Evolutionary conservation across 1,140 invertebrate genomes (phyloP), one percentile per base, ranked within the genome.

Genomic region (Phymastichus coffea): DNA sequence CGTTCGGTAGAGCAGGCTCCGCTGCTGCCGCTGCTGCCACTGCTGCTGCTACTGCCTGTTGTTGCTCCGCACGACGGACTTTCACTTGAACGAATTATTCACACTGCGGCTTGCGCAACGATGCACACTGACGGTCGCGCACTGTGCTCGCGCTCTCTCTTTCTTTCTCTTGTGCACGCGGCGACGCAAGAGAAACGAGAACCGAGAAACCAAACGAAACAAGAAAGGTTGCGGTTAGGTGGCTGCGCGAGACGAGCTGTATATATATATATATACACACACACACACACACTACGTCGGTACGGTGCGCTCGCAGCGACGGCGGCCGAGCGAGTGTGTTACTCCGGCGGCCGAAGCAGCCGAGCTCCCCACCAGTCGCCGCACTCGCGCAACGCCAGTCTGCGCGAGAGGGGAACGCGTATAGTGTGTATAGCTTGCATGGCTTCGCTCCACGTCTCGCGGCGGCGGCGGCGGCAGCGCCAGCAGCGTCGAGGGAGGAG

Each of bases 251-350:
- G 55, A 38, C 46, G 35, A 48, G 60, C 56, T 60, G 57, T 60
- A 62, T 60, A n/a, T n/a, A 33, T 12, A 33, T 12, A 33, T 7
- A 33, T 33, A 33, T 33, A 33, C 28, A 33, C 6, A 33, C 62
- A 68, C 64, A 66, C 64, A 33, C 6, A 33, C 59, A 63, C 59
- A 59, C 64, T 51, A 54, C 64, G 58, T 62, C 64, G 58, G 38
- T 53, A 40, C 8, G 23, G 22, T 65, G 70, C 71, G 74, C 72
- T 73, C 76, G 65, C 66, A 73, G 70, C 76, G 70, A 68, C 69
- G 74, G 75, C 71, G 69, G 74, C 69, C 78, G 75, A 77, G 73
- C 76, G 75, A 79, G 70, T 80, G 78, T 68, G 67, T 61, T 48
- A 67, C 70, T 71, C 66, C 53, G 9, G 35, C 33, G 38, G 54